Conservation (phyloP, 2,888 invertebrate species). For the Drosophila helvetica region DNA sequence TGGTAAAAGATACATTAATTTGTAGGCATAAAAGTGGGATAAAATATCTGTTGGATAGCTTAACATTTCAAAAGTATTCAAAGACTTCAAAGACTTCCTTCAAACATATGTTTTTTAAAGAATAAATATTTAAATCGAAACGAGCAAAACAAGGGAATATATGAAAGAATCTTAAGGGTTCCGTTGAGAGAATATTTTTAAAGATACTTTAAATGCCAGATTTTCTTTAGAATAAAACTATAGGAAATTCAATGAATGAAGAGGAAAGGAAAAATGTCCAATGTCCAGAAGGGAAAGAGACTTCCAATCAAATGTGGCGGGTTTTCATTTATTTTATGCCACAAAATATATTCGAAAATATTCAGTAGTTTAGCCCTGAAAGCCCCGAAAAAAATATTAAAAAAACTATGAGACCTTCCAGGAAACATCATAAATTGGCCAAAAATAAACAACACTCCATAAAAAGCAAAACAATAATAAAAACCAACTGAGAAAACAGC, state of each 20-base stretch:
- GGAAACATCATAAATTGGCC: slow-evolving; percentile 26
- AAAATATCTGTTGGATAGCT: no score
- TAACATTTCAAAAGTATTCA: no score
- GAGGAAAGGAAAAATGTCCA: no score
- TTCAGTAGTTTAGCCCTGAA: slow-evolving; percentile 18
- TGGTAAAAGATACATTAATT: no score
- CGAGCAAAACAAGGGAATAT: no score
- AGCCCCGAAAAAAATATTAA: neutral
- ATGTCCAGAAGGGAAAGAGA: no score
- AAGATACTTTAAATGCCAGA: neutral
- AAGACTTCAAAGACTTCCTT: no score
- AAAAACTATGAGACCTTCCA: slow-evolving; percentile 34
- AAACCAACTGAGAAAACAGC: slow-evolving; percentile 7
- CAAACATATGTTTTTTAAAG: no score
- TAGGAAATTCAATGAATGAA: neutral
- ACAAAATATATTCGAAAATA: neutral
- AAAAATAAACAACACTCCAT: slow-evolving; percentile 13
- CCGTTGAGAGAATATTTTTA: neutral
- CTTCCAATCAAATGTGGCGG: no score
- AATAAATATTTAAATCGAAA: no score
- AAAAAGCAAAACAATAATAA: slow-evolving; percentile 1
- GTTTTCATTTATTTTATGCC: no score
- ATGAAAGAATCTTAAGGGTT: neutral
- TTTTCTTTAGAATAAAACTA: neutral
- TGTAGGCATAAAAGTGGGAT: no score